Conservation (phyloP, 1,140 invertebrate genomes). For the Drosophila ambigua region DNA sequence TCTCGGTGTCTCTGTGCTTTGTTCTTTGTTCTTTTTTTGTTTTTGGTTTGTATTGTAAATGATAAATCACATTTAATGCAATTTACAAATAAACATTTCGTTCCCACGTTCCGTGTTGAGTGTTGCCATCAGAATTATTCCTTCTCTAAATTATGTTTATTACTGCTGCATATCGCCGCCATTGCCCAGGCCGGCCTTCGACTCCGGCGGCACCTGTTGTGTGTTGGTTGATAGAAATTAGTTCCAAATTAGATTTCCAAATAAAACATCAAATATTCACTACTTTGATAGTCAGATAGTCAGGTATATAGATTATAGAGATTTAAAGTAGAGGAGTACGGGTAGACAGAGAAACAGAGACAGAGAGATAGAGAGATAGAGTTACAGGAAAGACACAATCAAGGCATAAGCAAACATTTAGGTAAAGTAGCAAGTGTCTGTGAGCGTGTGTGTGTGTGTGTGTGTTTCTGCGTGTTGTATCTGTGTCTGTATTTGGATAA, state of each 20-base stretch:
- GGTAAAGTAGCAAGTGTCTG: constrained; percentile 55
- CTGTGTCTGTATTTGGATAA: constrained; percentile 37
- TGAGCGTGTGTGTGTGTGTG: constrained; percentile 24
- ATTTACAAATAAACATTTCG: constrained; percentile 67
- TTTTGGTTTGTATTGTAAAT: constrained; percentile 32
- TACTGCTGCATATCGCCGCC: constrained; percentile 85
- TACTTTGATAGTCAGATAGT: constrained; percentile 9
- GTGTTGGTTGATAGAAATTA: constrained; percentile 4
- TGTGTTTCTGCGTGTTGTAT: constrained; percentile 25
- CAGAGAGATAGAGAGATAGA: constrained; percentile 2
- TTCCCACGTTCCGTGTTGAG: constrained; percentile 46
- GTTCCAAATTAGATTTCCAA: constrained; percentile 40
- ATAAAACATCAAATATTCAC: constrained; percentile 19
- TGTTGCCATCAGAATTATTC: constrained; percentile 54
- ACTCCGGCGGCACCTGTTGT: constrained; percentile 87
- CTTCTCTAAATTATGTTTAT: constrained; percentile 57
- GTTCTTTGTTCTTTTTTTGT: constrained; percentile 7
- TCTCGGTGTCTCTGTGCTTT: constrained; percentile 22
- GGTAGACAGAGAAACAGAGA: constrained; percentile 4
- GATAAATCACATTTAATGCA: constrained; percentile 71
- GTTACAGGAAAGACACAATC: constrained; percentile 57
- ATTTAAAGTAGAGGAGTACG: background rate
- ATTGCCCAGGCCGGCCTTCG: constrained; percentile 89
- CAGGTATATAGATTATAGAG: background rate
- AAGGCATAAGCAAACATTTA: constrained; percentile 80